Base-by-base conservation (phyloP, 2,888 invertebrate genomes). In the Hyposoter didymator region DNA sequence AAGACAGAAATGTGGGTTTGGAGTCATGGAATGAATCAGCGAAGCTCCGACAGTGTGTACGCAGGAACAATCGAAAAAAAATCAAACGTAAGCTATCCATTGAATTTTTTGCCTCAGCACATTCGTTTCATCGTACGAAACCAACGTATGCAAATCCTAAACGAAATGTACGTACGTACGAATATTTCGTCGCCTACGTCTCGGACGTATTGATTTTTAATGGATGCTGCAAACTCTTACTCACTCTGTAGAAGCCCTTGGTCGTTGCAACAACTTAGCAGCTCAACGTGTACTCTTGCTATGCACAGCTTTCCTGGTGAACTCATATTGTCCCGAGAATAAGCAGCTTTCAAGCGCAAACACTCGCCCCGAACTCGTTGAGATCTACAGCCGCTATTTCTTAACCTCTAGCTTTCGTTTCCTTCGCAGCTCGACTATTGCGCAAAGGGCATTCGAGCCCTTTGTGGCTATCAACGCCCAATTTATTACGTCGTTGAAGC, bases 181-280 rank as follows among this genome's bases (percentile, higher is more conserved):
- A 59, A 22, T 59, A 59, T 28, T 59, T 32, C 32, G 39, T 59
- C 47, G 76, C 74, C 78, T 84, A 59, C 72, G 80, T 81, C 85
- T 88, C 74, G 59, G 59, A 35, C 79, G 84, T 88, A 88, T 87
- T 87, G 88, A 88, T 88, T 88, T 86, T 87, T 84, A 82, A 87
- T 87, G 84, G 72, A 84, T 81, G 84, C 85, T 83, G 79, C 62
- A 79, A 82, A 82, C 85, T 73, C 82, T 76, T 72, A 59, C 55
- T 17, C 62, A 49, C 17, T 39, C 39, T 45, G 45, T 67, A 43
- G 17, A 59, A 28, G 69, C 55, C 55, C 55, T 64, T 66, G 66
- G 75, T 62, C 76, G 79, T 76, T 76, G 75, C 5, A 79, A 79
- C 70, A 79, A 82, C 79, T 76, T 75, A 75, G 32, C 49, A 32